A percentile compares a stretch with the other conserved stretches of the same genome.
phyloP scores from a whole-genome alignment of 1,140 invertebrate genomes.

The Teleogryllus occipitalis region DNA sequence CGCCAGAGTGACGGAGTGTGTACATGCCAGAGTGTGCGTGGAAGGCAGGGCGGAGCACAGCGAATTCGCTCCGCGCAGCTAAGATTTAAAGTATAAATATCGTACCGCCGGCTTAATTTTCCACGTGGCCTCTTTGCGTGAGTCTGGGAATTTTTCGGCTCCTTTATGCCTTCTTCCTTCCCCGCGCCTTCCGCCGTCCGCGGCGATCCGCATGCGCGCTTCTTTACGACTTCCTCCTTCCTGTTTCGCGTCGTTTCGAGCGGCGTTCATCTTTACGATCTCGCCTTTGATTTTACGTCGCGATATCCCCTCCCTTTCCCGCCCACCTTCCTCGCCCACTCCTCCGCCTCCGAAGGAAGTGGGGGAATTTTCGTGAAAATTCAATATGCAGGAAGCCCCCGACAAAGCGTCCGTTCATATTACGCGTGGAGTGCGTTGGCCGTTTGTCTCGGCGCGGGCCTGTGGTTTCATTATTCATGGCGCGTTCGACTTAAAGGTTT shows the following conservation, averaged over 20 bases:
- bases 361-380: neutral
- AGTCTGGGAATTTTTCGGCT: neutral
- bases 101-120: neutral
- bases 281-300: neutral
- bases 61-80: neutral
- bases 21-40: neutral
- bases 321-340: neutral
- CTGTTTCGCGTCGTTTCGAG: neutral
- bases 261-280: neutral
- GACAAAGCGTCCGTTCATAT: neutral
- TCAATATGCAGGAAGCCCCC: neutral
- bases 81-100: neutral
- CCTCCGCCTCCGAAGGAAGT: neutral
- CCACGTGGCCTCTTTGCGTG: neutral
- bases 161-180: neutral
- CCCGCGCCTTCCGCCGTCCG: neutral
- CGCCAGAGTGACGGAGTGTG: neutral
- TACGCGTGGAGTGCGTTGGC: neutral
- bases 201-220: neutral
- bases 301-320: neutral
- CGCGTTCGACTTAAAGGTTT: conserved; percentile 3
- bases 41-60: neutral
- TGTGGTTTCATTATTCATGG: neutral
- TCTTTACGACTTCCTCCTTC: neutral
- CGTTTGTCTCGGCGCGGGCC: too few species aligned